These are phyloP conservation scores for Lutraria rhynchaena DNA, from an alignment of 1,140 invertebrate genomes.

Conservation along the genomic window DNA sequence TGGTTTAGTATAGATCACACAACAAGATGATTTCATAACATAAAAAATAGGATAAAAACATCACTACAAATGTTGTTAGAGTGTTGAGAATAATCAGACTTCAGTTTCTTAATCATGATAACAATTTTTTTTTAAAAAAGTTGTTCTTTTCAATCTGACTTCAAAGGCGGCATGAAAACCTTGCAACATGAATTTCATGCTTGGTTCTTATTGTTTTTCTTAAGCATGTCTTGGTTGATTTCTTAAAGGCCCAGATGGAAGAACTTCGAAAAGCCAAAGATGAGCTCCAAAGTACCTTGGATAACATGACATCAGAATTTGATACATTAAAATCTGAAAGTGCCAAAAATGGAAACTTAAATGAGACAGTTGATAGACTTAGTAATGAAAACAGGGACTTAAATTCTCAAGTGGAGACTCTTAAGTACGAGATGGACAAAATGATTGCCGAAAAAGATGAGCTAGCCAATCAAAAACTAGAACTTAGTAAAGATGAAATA, in stretches of 20 bases:
- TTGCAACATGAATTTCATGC: no score
- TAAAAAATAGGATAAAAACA: no score
- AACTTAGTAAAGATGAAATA: slow-evolving; percentile 69
- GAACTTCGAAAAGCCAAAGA: slow-evolving; percentile 54
- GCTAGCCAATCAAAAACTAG: slow-evolving; percentile 70
- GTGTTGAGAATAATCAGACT: no score
- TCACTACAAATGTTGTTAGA: no score
- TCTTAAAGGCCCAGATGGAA: slow-evolving; percentile 59
- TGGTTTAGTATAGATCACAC: no score
- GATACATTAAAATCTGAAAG: slow-evolving; percentile 45
- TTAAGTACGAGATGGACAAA: slow-evolving; percentile 72
- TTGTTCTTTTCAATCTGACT: no score
- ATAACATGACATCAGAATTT: slow-evolving; percentile 33
- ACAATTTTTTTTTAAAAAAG: no score
- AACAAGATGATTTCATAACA: no score
- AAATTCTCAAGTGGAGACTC: slow-evolving; percentile 68
- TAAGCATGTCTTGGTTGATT: no score
- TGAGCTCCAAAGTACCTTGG: slow-evolving; percentile 32
- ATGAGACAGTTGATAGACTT: slow-evolving; percentile 72
- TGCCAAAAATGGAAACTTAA: slow-evolving; percentile 53
- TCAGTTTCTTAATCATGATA: no score
- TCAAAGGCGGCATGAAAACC: no score
- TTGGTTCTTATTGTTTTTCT: no score
- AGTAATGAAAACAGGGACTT: slow-evolving; percentile 72
- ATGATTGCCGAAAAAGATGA: slow-evolving; percentile 69